A percentile compares a stretch with the other conserved stretches of the same genome.
Evolutionary conservation across 1,140 invertebrate species (phyloP).

Genomic region (Gonioctena quinquepunctata): DNA sequence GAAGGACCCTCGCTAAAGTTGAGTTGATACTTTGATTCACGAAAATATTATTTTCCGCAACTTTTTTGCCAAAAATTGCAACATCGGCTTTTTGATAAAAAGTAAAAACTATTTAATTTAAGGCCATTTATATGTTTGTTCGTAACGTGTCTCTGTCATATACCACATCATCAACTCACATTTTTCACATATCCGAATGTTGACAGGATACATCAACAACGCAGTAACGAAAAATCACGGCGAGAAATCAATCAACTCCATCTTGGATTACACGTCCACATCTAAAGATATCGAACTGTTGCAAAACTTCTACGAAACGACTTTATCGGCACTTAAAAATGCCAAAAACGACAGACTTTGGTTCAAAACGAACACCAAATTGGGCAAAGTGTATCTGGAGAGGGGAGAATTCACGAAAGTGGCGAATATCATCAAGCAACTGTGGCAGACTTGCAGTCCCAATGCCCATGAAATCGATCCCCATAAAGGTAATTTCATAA

Average conservation of each 20-base stretch:
- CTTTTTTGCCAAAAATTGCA: no score
- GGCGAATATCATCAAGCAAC: slow-evolving; percentile 92
- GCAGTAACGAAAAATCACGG: slow-evolving; percentile 99
- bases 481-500: slow-evolving; percentile 81
- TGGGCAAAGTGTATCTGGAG: slow-evolving; percentile 98
- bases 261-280: slow-evolving; percentile 98
- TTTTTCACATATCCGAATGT: no score
- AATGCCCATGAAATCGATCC: slow-evolving; percentile 98
- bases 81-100: no score
- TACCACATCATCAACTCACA: no score
- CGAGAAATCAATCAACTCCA: slow-evolving; percentile 99
- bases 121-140: no score
- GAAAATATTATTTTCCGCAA: no score
- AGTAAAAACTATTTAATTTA: no score
- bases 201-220: slow-evolving; percentile 84
- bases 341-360: slow-evolving; percentile 98
- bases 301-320: slow-evolving; percentile 99
- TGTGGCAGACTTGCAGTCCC: slow-evolving; percentile 95
- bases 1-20: no score
- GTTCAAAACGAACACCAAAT: slow-evolving; percentile 99
- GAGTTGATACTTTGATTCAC: no score
- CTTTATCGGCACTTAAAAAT: slow-evolving; percentile 94
- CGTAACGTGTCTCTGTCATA: no score
- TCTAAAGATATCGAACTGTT: slow-evolving; percentile 98
- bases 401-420: slow-evolving; percentile 90